A percentile compares a stretch with the other conserved stretches of the same genome.
phyloP scores from a whole-genome alignment of 2,113 vertebrate species.

The Vicugna pacos region DNA sequence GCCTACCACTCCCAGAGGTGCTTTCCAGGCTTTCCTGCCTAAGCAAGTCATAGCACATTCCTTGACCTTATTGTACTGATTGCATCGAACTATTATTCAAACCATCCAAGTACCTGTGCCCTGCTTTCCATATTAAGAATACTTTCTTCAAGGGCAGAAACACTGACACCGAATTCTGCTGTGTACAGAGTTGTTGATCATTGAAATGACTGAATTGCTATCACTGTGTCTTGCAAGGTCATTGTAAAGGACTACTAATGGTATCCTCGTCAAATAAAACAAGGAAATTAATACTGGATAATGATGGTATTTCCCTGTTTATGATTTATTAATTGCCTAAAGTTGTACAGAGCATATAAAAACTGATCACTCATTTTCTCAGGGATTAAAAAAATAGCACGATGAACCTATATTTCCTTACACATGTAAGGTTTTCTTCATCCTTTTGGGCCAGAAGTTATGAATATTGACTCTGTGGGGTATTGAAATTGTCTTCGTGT shows the following conservation, averaged over 20 bases:
- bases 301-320: background rate
- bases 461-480: background rate
- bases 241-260: background rate
- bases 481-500: background rate
- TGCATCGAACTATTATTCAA: background rate
- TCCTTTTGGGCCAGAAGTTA: background rate
- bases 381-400: background rate
- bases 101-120: background rate
- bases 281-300: slow-evolving; percentile 20
- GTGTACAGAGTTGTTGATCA: background rate
- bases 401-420: background rate
- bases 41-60: background rate
- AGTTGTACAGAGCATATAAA: background rate
- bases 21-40: background rate
- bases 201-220: background rate
- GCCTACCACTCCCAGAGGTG: background rate
- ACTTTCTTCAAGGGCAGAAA: background rate
- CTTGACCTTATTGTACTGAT: background rate
- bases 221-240: background rate
- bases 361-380: slow-evolving; percentile 21
- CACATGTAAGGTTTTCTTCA: background rate
- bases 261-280: background rate
- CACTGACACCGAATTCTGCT: background rate
- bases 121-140: background rate
- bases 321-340: slow-evolving; percentile 1